A percentile compares a stretch with the other conserved stretches of the same genome.
Evolutionary conservation across 2,113 vertebrate species (phyloP).

Genomic region (Regulus satrapa): DNA sequence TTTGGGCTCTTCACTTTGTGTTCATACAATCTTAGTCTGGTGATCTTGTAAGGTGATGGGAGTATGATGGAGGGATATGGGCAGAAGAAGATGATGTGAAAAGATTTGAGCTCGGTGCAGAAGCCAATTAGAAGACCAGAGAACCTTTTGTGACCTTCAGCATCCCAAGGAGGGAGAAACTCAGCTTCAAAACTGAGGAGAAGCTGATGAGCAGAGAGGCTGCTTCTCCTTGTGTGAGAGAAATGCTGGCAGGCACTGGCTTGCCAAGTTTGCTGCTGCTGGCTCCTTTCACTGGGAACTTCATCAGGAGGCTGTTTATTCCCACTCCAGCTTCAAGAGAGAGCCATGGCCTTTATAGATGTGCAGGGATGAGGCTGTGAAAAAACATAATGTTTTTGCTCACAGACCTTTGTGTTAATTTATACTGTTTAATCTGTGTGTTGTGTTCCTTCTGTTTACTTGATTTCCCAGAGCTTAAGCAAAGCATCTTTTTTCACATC

Average conservation of each 20-base stretch:
- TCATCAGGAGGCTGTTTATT: slow-evolving; percentile 3
- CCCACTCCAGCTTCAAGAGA: not conserved
- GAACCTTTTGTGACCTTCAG: not conserved
- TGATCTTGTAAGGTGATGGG: not conserved
- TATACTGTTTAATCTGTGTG: not conserved
- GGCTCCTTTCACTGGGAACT: not conserved
- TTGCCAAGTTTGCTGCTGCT: not conserved
- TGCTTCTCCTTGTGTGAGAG: not conserved
- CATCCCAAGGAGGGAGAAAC: not conserved
- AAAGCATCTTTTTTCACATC: not conserved
- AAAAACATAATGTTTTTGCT: not conserved
- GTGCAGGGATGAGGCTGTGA: not conserved
- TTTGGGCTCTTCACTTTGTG: not conserved
- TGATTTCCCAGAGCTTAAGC: not conserved
- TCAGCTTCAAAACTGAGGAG: not conserved
- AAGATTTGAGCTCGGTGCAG: not conserved
- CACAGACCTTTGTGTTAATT: not conserved
- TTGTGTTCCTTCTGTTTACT: not conserved
- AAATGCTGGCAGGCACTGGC: not conserved
- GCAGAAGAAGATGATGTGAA: not conserved
- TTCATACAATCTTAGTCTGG: not conserved
- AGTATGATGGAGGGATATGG: not conserved
- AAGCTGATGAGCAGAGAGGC: not conserved
- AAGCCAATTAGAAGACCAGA: not conserved
- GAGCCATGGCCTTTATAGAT: not conserved